Evolutionary conservation across 2,113 vertebrate genomes (phyloP).

Genomic region (Hystrix cristata): DNA sequence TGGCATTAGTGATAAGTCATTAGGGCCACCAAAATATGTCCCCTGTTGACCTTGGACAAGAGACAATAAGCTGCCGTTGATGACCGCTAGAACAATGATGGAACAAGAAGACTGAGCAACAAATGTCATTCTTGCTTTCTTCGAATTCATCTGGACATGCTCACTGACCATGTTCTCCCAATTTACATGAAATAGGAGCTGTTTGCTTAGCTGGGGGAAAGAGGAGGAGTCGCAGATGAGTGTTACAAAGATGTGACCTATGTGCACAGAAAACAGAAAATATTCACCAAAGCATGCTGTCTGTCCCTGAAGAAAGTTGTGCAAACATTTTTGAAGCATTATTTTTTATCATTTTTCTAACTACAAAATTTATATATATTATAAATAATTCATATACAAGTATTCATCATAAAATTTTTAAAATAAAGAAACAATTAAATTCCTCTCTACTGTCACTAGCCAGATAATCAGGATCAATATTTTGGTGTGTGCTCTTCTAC

Average conservation of each 20-base stretch:
- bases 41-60: neutral
- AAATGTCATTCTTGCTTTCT: neutral
- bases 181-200: neutral
- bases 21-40: neutral
- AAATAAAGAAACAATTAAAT: constrained; percentile 17
- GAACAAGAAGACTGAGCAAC: neutral
- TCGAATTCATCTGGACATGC: neutral
- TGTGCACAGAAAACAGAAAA: neutral
- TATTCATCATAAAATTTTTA: neutral
- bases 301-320: neutral
- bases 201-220: neutral
- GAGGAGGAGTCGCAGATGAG: neutral
- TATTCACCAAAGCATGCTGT: neutral
- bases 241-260: neutral
- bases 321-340: neutral
- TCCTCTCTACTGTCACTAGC: neutral
- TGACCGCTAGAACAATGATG: neutral
- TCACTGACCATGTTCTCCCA: neutral
- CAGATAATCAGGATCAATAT: neutral
- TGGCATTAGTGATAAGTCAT: neutral
- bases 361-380: neutral
- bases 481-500: neutral
- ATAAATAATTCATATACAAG: neutral
- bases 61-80: neutral
- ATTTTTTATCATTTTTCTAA: neutral